Evolutionary conservation across 2,113 vertebrate genomes (phyloP).

Genomic region (Caretta caretta): DNA sequence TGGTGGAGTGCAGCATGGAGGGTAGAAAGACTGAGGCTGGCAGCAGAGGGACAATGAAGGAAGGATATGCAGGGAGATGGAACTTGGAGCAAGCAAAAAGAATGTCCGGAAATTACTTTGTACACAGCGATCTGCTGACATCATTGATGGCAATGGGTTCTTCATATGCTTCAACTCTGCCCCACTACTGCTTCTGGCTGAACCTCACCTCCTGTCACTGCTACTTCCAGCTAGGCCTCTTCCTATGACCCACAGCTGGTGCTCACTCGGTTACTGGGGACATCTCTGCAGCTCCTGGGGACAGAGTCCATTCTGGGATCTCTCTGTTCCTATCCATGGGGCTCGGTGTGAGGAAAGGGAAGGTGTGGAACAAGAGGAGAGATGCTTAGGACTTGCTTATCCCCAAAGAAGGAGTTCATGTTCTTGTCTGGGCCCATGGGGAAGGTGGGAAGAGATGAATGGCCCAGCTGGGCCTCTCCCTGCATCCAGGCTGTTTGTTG

Average conservation of each 20-base stretch:
- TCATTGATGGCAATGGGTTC: neutral
- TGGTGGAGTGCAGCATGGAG: neutral
- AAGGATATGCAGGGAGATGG: neutral
- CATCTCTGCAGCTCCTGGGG: neutral
- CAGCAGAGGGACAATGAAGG: neutral
- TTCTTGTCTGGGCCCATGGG: neutral
- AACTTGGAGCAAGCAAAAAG: neutral
- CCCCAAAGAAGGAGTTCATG: neutral
- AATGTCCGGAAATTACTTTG: neutral
- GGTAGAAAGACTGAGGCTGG: neutral
- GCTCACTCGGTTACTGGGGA: neutral
- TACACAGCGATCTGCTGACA: neutral
- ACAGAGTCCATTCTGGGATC: neutral
- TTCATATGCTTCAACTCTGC: neutral
- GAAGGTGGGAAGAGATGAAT: neutral
- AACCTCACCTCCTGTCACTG: neutral
- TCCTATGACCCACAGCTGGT: neutral
- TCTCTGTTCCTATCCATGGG: neutral
- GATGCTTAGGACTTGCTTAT: neutral
- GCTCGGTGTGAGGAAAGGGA: neutral
- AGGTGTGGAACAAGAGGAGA: neutral
- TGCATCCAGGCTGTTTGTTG: neutral
- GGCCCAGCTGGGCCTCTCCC: neutral
- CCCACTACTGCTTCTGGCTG: neutral
- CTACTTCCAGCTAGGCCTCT: neutral